Percentiles rank a stretch among this genome's conserved stretches.
phyloP scores from a whole-genome alignment of 2,888 invertebrate genomes.

The Dione juno region DNA sequence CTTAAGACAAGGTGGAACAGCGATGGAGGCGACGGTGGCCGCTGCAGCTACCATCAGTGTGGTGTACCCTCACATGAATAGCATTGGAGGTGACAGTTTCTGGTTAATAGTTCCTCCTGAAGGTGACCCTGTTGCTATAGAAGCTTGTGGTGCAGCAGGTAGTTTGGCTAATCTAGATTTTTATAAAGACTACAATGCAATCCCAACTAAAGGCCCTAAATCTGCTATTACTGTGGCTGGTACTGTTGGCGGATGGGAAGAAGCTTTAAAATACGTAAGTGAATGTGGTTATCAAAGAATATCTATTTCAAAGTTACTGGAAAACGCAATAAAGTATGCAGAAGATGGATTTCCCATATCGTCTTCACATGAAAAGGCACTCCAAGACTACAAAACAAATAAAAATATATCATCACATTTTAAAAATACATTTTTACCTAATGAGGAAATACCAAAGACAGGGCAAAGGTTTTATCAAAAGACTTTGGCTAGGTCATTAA shows the following conservation, averaged over 20 bases:
- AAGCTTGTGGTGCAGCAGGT: slow-evolving; percentile 72
- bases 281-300: slow-evolving; percentile 68
- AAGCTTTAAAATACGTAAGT: slow-evolving; percentile 68
- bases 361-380: slow-evolving; percentile 50
- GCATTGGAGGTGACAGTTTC: slow-evolving; percentile 74
- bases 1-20: slow-evolving; percentile 71
- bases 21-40: slow-evolving; percentile 73
- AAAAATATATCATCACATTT: slow-evolving; percentile 52
- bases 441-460: slow-evolving; percentile 57
- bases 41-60: slow-evolving; percentile 75
- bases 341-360: slow-evolving; percentile 69
- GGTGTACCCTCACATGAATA: slow-evolving; percentile 75
- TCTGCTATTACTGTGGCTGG: slow-evolving; percentile 73
- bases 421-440: slow-evolving; percentile 56
- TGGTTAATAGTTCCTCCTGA: slow-evolving; percentile 74
- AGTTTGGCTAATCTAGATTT: slow-evolving; percentile 65
- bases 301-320: slow-evolving; percentile 60
- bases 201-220: slow-evolving; percentile 67
- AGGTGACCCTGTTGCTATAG: slow-evolving; percentile 69
- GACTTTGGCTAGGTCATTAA: slow-evolving; percentile 64
- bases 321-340: slow-evolving; percentile 71
- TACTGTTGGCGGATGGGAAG: slow-evolving; percentile 74
- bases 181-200: slow-evolving; percentile 55
- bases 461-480: slow-evolving; percentile 67
- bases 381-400: slow-evolving; percentile 35